Conservation (phyloP, 2,113 vertebrate species). For the Boleophthalmus pectinirostris region DNA sequence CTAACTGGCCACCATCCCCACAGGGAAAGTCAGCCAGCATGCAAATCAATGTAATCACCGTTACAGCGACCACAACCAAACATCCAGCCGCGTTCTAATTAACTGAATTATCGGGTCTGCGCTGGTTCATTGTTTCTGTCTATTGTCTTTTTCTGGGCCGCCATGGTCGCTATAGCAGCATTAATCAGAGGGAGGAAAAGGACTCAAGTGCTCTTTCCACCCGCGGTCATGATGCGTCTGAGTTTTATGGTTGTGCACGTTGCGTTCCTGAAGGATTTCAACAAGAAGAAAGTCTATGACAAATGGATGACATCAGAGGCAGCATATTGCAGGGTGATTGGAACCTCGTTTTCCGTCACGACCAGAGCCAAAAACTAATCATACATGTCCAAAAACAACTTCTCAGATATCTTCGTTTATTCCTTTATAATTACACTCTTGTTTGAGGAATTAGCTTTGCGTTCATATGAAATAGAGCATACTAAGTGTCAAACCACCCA, state of each 20-base stretch:
- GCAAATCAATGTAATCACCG: constrained; percentile 49
- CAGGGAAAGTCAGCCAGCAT: constrained; percentile 38
- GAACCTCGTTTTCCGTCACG: constrained; percentile 36
- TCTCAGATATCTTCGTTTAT: constrained; percentile 41
- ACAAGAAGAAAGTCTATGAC: constrained; percentile 44
- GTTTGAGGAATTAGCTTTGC: constrained; percentile 37
- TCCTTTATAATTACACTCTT: constrained; percentile 47
- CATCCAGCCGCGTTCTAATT: constrained; percentile 36
- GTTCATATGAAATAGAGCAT: constrained; percentile 19
- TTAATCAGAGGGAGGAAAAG: constrained; percentile 48
- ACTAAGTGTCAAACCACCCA: constrained; percentile 22
- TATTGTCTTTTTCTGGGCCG: constrained; percentile 43
- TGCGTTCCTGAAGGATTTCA: constrained; percentile 30
- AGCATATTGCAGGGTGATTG: constrained; percentile 46
- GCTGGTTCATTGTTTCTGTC: constrained; percentile 42
- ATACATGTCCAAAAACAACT: constrained; percentile 51
- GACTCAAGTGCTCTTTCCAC: constrained; percentile 46
- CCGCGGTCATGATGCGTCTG: constrained; percentile 30
- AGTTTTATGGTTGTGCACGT: constrained; percentile 19
- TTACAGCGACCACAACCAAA: constrained; percentile 35
- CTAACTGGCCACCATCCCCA: constrained; percentile 27
- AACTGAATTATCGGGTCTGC: constrained; percentile 42
- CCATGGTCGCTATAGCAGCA: constrained; percentile 22
- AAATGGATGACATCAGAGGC: constrained; percentile 64
- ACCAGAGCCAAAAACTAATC: constrained; percentile 51